Conservation (phyloP, 2,888 invertebrate genomes). For the Baronia brevicornis region DNA sequence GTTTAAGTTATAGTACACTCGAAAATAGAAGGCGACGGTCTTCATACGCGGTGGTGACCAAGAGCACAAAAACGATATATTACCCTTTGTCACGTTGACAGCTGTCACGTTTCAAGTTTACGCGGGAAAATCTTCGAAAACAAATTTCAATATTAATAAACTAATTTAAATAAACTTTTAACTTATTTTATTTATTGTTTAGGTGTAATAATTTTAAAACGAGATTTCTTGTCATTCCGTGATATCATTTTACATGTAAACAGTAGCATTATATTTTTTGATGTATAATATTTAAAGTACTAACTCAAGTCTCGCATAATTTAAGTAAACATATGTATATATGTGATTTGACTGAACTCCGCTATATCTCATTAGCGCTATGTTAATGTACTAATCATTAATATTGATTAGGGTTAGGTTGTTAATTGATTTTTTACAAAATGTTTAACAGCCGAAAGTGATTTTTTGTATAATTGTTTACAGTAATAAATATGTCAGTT, state of each 20-base stretch:
- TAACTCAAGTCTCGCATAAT: slow-evolving; percentile 31
- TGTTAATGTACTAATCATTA: slow-evolving; percentile 44
- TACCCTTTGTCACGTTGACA: slow-evolving; percentile 54
- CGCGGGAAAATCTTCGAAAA: slow-evolving; percentile 18
- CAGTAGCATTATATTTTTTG: slow-evolving; percentile 31
- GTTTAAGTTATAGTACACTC: slow-evolving; percentile 44
- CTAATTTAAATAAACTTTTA: slow-evolving; percentile 21
- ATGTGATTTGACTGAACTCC: slow-evolving; percentile 72
- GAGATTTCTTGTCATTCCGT: slow-evolving; percentile 61
- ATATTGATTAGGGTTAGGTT: slow-evolving; percentile 67
- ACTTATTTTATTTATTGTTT: slow-evolving; percentile 37
- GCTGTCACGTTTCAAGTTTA: slow-evolving; percentile 53
- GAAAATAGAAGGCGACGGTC: slow-evolving; percentile 36
- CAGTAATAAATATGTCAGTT: slow-evolving; percentile 69
- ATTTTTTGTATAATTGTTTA: slow-evolving; percentile 66
- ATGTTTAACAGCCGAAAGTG: slow-evolving; percentile 45
- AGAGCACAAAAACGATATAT: slow-evolving; percentile 33
- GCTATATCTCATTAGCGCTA: slow-evolving; percentile 42
- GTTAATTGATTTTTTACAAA: slow-evolving; percentile 68
- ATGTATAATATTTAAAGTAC: slow-evolving; percentile 29
- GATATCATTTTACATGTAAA: slow-evolving; percentile 47
- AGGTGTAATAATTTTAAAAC: slow-evolving; percentile 38
- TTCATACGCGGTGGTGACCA: slow-evolving; percentile 42
- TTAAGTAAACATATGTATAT: slow-evolving; percentile 28
- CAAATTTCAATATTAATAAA: no score